A percentile compares a stretch with the other conserved stretches of the same genome.
Conservation (phyloP, 2,797 vertebrate species). For the Schizopygopsis malacanthus region DNA sequence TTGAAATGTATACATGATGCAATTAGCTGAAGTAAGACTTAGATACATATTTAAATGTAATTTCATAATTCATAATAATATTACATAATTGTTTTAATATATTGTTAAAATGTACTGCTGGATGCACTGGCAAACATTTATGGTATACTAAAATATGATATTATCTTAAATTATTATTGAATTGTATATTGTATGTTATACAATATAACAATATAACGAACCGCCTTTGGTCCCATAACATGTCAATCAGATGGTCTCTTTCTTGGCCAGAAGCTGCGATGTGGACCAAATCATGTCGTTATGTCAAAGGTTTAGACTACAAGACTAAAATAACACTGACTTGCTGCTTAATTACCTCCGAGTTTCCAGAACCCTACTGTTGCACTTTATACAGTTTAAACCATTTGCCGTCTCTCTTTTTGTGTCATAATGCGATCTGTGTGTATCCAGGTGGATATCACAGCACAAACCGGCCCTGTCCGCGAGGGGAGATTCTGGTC, state of each 20-base stretch:
- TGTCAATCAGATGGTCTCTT: not conserved
- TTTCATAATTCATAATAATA: not conserved
- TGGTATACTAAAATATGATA: not conserved
- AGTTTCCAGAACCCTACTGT: not conserved
- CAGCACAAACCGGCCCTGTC: constrained; percentile 88
- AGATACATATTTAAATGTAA: not conserved
- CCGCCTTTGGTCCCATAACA: not conserved
- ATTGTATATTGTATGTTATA: no score
- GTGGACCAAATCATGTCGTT: not conserved
- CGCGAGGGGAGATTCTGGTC: constrained; percentile 93
- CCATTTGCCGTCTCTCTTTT: not conserved
- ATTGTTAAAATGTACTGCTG: not conserved
- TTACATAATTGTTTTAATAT: not conserved
- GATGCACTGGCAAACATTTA: not conserved
- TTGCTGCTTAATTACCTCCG: not conserved
- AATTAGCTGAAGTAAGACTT: not conserved
- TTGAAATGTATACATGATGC: not conserved
- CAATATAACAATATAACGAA: no score
- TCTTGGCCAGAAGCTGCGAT: not conserved
- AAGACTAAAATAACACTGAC: not conserved
- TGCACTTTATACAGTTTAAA: not conserved
- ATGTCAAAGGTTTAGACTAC: not conserved
- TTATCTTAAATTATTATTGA: no score
- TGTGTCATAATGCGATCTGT: not conserved
- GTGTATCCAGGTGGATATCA: constrained; percentile 82